phyloP scores from a whole-genome alignment of 2,888 invertebrate genomes.

The Xestia ashworthii region DNA sequence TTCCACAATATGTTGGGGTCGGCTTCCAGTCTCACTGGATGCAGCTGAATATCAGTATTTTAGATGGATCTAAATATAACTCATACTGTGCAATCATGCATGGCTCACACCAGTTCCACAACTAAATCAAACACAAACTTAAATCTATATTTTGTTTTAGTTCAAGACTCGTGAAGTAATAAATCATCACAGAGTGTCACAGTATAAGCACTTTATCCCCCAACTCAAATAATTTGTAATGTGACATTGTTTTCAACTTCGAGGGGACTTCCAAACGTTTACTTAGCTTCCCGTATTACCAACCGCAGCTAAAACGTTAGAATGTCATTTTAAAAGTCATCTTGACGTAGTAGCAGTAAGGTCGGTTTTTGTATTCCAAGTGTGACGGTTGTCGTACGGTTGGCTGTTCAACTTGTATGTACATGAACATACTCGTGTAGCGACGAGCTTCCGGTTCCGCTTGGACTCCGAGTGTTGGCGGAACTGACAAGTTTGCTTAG shows the following conservation, averaged over 20 bases:
- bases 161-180: slow-evolving; percentile 3
- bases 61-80: too few species aligned
- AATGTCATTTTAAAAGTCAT: background rate
- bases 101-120: background rate
- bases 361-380: slow-evolving; percentile 5
- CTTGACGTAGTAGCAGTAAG: background rate
- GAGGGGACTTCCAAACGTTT: slow-evolving; percentile 62
- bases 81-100: background rate
- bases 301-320: background rate
- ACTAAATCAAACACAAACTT: background rate
- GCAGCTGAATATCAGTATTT: too few species aligned
- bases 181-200: background rate
- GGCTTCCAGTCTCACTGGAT: too few species aligned
- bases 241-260: slow-evolving; percentile 51
- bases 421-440: slow-evolving; percentile 62
- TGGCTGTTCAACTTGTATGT: slow-evolving; percentile 34
- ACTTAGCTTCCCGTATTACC: slow-evolving; percentile 57
- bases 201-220: slow-evolving; percentile 5
- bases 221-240: slow-evolving; percentile 43
- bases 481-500: slow-evolving; percentile 75
- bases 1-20: too few species aligned
- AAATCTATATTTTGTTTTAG: background rate
- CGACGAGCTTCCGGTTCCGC: slow-evolving; percentile 73
- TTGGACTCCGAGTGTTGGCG: slow-evolving; percentile 69
- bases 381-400: background rate